Evolutionary conservation across 2,113 vertebrate genomes (phyloP), one percentile per base, ranked within the genome.

Genomic region (Chunga burmeisteri): DNA sequence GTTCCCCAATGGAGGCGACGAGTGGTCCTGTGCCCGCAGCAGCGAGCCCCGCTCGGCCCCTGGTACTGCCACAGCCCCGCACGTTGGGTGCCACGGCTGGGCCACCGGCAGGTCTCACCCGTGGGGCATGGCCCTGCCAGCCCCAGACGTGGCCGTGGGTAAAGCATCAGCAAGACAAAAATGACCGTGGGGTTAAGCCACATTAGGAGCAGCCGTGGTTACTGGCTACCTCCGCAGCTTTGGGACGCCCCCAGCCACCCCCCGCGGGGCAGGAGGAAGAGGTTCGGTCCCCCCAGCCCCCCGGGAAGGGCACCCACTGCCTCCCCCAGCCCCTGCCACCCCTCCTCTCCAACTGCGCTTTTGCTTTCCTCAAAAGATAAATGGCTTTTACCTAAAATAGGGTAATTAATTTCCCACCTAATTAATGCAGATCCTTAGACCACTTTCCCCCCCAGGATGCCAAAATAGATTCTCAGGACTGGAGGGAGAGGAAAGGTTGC

Each of bases 401-500:
- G 93, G 63, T 77, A 95, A 97, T 97, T 97, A 96, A 95, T 98
- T 95, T 90, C 96, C 95, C 93, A 97, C 91, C 94, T 97, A 96
- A 95, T 96, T 97, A 96, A 96, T 88, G 91, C 96, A 95, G 89
- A 53, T 79, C 40, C 94, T 96, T 85, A 95, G 89, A 86, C 95
- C 92, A 19, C 85, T 94, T 91, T 68, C 83, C 79, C 94, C 80
- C 72, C 52, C 86, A 81, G 85, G 79, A 90, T 94, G 96, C 91
- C 96, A 91, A 91, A 97, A 96, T 55, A 97, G 96, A 77, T 96
- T 93, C 68, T 95, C 65, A 68, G 94, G 75, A 56, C 87, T 75
- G 87, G 90, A 96, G 96, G 94, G 87, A 95, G 87, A 91, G 95
- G 91, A 93, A 91, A 95, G 93, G 95, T 77, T 94, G 88, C 95